Evolutionary conservation across 2,888 invertebrate genomes (phyloP).

Genomic region (Scotopteryx bipunctaria): DNA sequence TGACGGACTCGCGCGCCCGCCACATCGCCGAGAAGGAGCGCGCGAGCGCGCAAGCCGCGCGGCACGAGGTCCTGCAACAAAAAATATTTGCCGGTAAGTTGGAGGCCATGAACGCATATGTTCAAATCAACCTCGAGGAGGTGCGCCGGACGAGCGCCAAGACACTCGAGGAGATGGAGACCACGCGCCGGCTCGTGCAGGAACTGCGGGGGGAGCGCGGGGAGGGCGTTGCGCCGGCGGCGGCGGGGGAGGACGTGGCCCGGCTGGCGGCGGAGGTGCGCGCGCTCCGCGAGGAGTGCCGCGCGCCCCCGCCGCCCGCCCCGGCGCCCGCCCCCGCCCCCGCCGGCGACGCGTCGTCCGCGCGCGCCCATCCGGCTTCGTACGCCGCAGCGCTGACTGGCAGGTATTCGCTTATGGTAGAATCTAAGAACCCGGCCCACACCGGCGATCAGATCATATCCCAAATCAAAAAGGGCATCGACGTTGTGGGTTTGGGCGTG

Average conservation of each 20-base stretch:
- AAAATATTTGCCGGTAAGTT: background rate
- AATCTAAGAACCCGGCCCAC: background rate
- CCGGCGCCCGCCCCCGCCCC: background rate
- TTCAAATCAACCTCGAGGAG: background rate
- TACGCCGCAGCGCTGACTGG: background rate
- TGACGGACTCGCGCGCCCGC: background rate
- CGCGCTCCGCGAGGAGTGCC: background rate
- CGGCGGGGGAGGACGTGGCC: background rate
- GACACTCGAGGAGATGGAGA: background rate
- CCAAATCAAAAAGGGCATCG: background rate
- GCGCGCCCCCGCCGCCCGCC: background rate
- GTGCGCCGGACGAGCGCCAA: background rate
- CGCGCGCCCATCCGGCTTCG: background rate
- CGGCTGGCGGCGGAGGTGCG: background rate
- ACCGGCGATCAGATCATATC: background rate
- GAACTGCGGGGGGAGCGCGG: background rate
- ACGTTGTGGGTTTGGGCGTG: background rate
- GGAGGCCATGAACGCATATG: background rate
- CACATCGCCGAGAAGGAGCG: background rate
- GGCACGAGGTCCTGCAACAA: background rate
- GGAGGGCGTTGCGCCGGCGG: background rate
- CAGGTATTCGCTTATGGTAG: background rate
- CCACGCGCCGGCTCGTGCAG: background rate
- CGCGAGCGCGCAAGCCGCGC: background rate
- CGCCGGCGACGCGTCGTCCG: background rate